Base-by-base conservation (phyloP, 2,888 invertebrate genomes). In the Volucella bombylans region DNA sequence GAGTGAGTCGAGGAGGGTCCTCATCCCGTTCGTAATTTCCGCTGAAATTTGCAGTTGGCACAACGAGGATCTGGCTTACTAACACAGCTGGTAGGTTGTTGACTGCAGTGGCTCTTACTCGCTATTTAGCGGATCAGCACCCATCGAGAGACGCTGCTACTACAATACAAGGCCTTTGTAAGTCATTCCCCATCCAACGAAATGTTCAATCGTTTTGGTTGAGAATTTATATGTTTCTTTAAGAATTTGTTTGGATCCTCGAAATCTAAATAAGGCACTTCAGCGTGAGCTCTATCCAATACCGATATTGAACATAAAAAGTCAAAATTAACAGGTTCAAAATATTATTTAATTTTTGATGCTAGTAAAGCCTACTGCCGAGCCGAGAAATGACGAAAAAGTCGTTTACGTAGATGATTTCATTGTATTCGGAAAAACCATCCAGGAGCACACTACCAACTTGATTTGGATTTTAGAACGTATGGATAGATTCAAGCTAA, bases 371-470 rank as follows among this genome's bases (percentile, higher is more conserved):
- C 50, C 6, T 68, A 61, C 47, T 77, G 76, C 6, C 47, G 31
- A 61, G 52, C 8, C 81, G 87, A 67, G 68, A 87, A 9, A 86
- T 88, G 87, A 52, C 68, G 10, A 76, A 23, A 14, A 67, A 43
- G 59, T 73, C 12, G 73, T 82, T 50, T 82, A 82, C 31, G 39
- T 82, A 8, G 77, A 82, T 18, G 72, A 82, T 45, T 39, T 77
- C 9, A 12, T 69, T 3, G 49, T 81, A 4, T 57, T 54, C 31
- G 69, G 31, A 14, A 49, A 69, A 1, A 71, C 41, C 31, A 64
- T 50, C 15, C 23, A 65, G 72, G 57, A 77, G n/a, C 65, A 77
- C 41, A 71, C 67, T 54, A 10, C 0, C 9, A 77, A 61, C n/a
- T 23, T 82, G 39, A 23, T 50, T 23, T 8, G 2, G 8, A 59